Base-by-base conservation (phyloP, 2,797 vertebrate genomes). In the Capromys pilorides region DNA sequence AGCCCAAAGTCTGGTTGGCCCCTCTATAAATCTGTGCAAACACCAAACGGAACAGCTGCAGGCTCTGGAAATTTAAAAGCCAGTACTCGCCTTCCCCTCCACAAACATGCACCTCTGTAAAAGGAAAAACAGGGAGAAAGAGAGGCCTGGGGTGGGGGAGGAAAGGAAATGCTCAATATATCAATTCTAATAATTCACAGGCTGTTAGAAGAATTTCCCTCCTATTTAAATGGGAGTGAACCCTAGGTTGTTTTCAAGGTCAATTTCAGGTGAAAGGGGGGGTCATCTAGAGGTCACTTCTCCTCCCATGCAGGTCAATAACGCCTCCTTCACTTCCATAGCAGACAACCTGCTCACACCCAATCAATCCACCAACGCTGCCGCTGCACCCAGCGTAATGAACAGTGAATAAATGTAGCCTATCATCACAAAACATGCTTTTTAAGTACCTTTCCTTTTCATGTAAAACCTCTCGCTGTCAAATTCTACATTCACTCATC, bases 391-490 rank as follows among this genome's bases (percentile, higher is more conserved):
- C 97, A 96, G 98, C 45, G 98, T 98, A 97, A 98, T 99, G 99
- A 99, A 99, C 99, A 98, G 98, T 98, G 98, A 98, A 99, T 99
- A 98, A 99, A 99, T 99, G 99, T 99, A 99, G 98, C 98, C 98
- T 99, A 99, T 99, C 99, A 99, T 99, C 99, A 99, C 99, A 99
- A 99, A 99, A 99, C 99, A 99, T 98, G 98, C 98, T 99, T 99
- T 99, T 99, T 98, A 99, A 99, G 98, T 99, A 99, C 99, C 99
- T 99, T 99, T 98, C 98, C 99, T 99, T 99, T 99, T 99, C 99
- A 99, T 99, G 99, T 99, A 99, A 99, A 99, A 99, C 99, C 99
- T 99, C 98, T 98, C 57, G 98, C 99, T 99, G 99, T 99, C 99
- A 99, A 98, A 99, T 99, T 99, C 99, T 99, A 99, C 99, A 99